Evolutionary conservation across 2,113 vertebrate species (phyloP), one percentile per base, ranked within the genome.

Genomic region (Plecturocebus donacophilus): DNA sequence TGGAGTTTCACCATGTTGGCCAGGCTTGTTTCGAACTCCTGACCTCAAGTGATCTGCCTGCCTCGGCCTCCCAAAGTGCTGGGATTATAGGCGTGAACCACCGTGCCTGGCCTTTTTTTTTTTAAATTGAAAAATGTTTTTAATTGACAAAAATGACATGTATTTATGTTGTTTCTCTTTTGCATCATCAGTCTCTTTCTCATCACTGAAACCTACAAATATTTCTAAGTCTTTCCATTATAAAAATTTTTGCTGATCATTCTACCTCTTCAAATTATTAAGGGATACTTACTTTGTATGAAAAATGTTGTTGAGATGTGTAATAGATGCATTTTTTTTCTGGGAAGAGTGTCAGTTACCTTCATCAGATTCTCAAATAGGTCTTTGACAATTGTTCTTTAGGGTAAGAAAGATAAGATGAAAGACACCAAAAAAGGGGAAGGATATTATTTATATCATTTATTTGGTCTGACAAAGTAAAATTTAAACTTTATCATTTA

Each of bases 231-330:
- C 32, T 87, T 42, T 89, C n/a, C 54, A 79, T 75, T 94, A 93
- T 82, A 49, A 94, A 8, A 95, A 91, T 42, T 90, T 90, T 87
- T 94, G 4, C 84, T 90, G n/a, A 40, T 90, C 54, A 92, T 94
- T 42, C n/a, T 86, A 49, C 25, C 2, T 11, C 8, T 85, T 80
- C 25, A 88, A 20, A 68, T 94, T 90, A 90, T 88, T 92, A 70
- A 83, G 35, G 83, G 71, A 56, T n/a, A 35, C 19, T 85, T 95
- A 84, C 23, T 94, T 85, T 35, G 42, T 75, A 45, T 96, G 61
- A 89, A 47, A 80, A 84, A 35, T 93, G 61, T 84, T 88, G 30
- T 87, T 47, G 58, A 49, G 42, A 23, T 91, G 7, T 83, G 5
- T 95, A 89, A 38, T 92, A 87, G 45, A n/a, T 79, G 8, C 20